phyloP scores from a whole-genome alignment of 2,797 vertebrate genomes.

The Cyprinella venusta region DNA sequence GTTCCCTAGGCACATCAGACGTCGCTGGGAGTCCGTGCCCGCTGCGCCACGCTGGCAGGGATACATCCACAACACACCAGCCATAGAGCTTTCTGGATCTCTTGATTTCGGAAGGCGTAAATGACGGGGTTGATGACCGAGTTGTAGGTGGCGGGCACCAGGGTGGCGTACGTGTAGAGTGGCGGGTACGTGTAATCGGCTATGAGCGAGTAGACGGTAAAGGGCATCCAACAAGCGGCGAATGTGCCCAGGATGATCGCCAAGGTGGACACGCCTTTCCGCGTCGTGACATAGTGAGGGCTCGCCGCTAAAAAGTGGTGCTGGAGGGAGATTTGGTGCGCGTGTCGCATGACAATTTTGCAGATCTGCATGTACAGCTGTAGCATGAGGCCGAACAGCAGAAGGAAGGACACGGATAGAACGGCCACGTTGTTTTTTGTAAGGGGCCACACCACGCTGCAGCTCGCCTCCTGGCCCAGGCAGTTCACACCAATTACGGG shows the following conservation, averaged over 20 bases:
- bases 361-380: slow-evolving; percentile 99
- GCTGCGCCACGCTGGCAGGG: slow-evolving; percentile 86
- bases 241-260: slow-evolving; percentile 98
- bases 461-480: slow-evolving; percentile 90
- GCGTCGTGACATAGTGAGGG: slow-evolving; percentile 97
- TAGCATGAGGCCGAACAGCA: slow-evolving; percentile 98
- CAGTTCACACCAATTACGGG: slow-evolving; percentile 97
- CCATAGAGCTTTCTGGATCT: slow-evolving; percentile 98
- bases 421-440: slow-evolving; percentile 97
- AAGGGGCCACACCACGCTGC: slow-evolving; percentile 95
- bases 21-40: slow-evolving; percentile 93
- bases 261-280: slow-evolving; percentile 96
- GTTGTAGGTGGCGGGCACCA: slow-evolving; percentile 98
- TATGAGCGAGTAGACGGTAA: slow-evolving; percentile 95
- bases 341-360: slow-evolving; percentile 97
- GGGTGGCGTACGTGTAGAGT: slow-evolving; percentile 96
- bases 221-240: slow-evolving; percentile 99
- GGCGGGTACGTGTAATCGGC: slow-evolving; percentile 97
- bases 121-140: slow-evolving; percentile 99
- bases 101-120: slow-evolving; percentile 98
- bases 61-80: slow-evolving; percentile 94
- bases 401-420: slow-evolving; percentile 94
- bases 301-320: slow-evolving; percentile 97
- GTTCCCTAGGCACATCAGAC: slow-evolving; percentile 79
- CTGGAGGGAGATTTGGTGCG: slow-evolving; percentile 98